phyloP scores from a whole-genome alignment of 2,113 vertebrate species.

The Ptilonorhynchus violaceus region DNA sequence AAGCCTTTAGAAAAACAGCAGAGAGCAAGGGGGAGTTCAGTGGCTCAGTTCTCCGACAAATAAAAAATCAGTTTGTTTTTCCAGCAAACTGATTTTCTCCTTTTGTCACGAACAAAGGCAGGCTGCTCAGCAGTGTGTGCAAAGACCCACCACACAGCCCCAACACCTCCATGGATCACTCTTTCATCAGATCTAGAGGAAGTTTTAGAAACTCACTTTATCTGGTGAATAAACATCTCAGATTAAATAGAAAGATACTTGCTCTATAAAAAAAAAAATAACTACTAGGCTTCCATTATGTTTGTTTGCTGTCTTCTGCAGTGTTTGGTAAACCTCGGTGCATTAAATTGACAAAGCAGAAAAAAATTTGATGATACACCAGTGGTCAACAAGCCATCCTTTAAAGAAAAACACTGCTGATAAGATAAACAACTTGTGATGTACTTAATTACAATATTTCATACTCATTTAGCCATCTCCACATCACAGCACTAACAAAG shows the following conservation, averaged over 20 bases:
- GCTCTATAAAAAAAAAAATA: neutral
- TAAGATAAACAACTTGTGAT: constrained; percentile 84
- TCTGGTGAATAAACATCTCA: constrained; percentile 11
- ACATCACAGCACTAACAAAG: constrained; percentile 78
- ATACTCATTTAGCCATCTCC: constrained; percentile 80
- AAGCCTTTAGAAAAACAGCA: neutral
- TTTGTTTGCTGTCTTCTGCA: neutral
- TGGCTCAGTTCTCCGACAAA: neutral
- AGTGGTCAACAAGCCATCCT: constrained; percentile 66
- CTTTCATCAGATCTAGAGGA: neutral
- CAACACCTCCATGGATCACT: neutral
- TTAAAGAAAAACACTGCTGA: constrained; percentile 74
- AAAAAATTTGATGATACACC: constrained; percentile 48
- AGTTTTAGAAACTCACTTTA: neutral
- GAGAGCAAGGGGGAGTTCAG: neutral
- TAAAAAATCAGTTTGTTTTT: constrained; percentile 33
- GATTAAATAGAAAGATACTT: neutral
- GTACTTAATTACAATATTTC: constrained; percentile 86
- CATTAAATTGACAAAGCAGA: constrained; percentile 28
- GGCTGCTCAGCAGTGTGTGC: neutral
- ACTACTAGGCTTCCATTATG: neutral
- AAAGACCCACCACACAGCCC: neutral
- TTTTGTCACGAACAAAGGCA: neutral
- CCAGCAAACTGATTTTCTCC: neutral
- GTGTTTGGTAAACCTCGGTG: constrained; percentile 23